Conservation (phyloP, 2,797 vertebrate species). For the Eulemur mongoz region DNA sequence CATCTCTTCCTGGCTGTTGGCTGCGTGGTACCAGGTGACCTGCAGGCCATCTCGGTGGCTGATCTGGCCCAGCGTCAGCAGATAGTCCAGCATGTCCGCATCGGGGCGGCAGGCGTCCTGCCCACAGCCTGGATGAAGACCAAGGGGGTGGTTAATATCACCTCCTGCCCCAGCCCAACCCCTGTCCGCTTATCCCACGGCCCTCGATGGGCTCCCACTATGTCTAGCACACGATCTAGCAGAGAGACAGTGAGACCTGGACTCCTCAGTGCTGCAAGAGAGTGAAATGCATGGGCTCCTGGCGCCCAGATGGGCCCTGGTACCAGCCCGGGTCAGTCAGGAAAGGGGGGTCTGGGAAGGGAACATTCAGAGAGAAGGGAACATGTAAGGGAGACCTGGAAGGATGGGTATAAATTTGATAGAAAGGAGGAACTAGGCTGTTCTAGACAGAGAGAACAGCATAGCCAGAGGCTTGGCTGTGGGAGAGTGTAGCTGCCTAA, state of each 20-base stretch:
- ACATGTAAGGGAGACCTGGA: background rate
- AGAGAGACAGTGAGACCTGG: background rate
- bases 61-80: constrained; percentile 86
- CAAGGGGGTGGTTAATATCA: background rate
- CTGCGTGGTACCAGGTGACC: constrained; percentile 90
- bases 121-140: constrained; percentile 32
- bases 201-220: background rate
- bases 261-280: fast-evolving
- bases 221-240: too few species aligned
- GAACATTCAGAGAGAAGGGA: background rate
- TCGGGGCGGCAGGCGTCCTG: constrained; percentile 77
- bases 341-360: background rate
- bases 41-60: constrained; percentile 85
- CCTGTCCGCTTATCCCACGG: background rate
- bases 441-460: background rate
- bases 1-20: constrained; percentile 88
- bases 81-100: constrained; percentile 90
- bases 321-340: background rate
- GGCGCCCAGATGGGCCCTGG: background rate
- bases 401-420: background rate
- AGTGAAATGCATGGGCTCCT: background rate
- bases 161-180: background rate
- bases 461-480: background rate
- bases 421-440: background rate
- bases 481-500: background rate